These are phyloP conservation scores for Scelioninae gen. 1 DNA, from an alignment of 2,888 invertebrate species.

Conservation along the genomic window DNA sequence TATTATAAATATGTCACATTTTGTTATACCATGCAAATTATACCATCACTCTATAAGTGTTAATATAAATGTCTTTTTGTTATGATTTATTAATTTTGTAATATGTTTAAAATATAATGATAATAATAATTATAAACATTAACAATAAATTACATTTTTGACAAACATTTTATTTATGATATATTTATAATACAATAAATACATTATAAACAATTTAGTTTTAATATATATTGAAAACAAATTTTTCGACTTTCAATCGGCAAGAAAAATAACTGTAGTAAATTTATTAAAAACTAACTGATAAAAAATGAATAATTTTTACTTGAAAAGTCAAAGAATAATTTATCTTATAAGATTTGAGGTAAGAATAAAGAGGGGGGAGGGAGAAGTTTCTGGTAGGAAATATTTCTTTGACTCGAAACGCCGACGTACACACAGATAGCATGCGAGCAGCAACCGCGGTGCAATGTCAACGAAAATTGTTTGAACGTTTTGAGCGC, in stretches of 20 bases:
- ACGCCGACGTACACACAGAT: slow-evolving; percentile 34
- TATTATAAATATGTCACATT: not conserved
- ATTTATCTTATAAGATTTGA: slow-evolving; percentile 3
- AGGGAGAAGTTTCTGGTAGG: slow-evolving; percentile 1
- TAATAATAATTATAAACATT: too few species aligned
- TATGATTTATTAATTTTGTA: not conserved
- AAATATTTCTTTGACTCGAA: slow-evolving; percentile 40
- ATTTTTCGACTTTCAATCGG: too few species aligned
- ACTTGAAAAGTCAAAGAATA: not conserved
- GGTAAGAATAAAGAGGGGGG: too few species aligned
- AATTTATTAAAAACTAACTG: too few species aligned
- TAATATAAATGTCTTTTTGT: not conserved
- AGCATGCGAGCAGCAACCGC: slow-evolving; percentile 26
- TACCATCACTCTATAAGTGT: not conserved
- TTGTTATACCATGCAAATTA: not conserved
- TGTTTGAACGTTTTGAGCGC: slow-evolving; percentile 21
- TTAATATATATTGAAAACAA: too few species aligned
- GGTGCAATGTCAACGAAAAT: slow-evolving; percentile 33
- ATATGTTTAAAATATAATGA: too few species aligned
- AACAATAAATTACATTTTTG: too few species aligned
- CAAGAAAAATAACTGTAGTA: too few species aligned
- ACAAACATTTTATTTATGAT: too few species aligned
- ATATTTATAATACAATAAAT: too few species aligned
- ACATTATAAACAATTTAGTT: too few species aligned
- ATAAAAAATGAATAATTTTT: not conserved